phyloP scores from a whole-genome alignment of 2,797 vertebrate species.

The Enteromius argenteus region DNA sequence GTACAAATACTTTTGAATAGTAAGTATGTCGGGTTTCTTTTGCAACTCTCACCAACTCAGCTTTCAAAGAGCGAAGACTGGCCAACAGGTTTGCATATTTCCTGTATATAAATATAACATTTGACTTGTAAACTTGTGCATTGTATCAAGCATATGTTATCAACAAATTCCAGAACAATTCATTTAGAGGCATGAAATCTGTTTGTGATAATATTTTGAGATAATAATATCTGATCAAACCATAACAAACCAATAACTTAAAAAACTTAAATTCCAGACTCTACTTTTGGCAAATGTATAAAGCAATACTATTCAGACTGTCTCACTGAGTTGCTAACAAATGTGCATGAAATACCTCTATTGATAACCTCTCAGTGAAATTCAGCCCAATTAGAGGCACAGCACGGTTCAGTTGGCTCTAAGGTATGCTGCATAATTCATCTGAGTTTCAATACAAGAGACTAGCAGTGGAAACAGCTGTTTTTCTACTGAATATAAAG shows the following conservation, averaged over 20 bases:
- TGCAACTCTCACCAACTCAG: background rate
- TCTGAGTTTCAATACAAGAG: constrained; percentile 16
- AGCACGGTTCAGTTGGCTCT: constrained; percentile 33
- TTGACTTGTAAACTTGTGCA: constrained; percentile 27
- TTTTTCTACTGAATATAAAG: constrained; percentile 42
- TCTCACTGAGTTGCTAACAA: constrained; percentile 38
- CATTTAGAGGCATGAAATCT: background rate
- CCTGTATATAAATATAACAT: constrained; percentile 29
- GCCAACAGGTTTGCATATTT: constrained; percentile 16
- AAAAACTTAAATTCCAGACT: background rate
- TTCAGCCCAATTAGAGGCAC: constrained; percentile 48
- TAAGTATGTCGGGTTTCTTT: background rate
- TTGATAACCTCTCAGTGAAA: constrained; percentile 45
- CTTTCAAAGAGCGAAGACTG: constrained; percentile 11
- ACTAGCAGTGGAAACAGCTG: constrained; percentile 41
- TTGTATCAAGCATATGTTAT: constrained; percentile 27
- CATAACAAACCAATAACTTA: constrained; percentile 11
- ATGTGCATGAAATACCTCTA: constrained; percentile 35
- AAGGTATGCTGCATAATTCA: constrained; percentile 57
- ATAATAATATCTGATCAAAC: constrained; percentile 11
- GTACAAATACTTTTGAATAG: background rate
- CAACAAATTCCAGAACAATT: constrained; percentile 33
- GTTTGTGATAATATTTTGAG: constrained; percentile 14
- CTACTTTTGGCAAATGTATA: constrained; percentile 3
- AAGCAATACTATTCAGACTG: constrained; percentile 23